Evolutionary conservation across 2,797 vertebrate species (phyloP).

Genomic region (Brachymystax lenok): DNA sequence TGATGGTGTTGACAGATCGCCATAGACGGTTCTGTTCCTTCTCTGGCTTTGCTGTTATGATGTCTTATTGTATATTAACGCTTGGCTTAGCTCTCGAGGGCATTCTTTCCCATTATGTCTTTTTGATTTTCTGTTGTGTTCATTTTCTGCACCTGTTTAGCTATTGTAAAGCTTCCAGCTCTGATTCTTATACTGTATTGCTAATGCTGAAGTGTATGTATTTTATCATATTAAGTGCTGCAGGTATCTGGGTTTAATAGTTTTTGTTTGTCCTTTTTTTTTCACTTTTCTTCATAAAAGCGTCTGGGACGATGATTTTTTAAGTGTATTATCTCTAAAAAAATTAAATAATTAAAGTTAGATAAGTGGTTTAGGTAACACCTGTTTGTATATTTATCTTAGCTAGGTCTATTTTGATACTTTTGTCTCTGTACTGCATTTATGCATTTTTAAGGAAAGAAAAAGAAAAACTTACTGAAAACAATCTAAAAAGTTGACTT

Average conservation of each 20-base stretch:
- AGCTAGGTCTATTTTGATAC: conserved; percentile 90
- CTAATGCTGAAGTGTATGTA: conserved; percentile 83
- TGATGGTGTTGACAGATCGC: conserved; percentile 70
- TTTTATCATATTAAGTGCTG: conserved; percentile 83
- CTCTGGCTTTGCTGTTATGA: conserved; percentile 72
- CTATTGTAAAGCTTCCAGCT: conserved; percentile 82
- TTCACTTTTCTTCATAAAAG: conserved; percentile 73
- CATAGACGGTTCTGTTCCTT: conserved; percentile 72
- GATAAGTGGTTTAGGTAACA: conserved; percentile 86
- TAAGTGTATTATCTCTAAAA: conserved; percentile 79
- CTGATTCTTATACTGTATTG: conserved; percentile 80
- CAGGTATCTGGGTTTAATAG: conserved; percentile 80
- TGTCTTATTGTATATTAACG: conserved; percentile 83
- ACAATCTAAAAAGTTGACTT: conserved; percentile 78
- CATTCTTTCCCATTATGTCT: conserved; percentile 67
- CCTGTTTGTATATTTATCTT: conserved; percentile 91
- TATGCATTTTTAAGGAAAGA: conserved; percentile 87
- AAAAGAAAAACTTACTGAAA: conserved; percentile 70
- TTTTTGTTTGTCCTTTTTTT: conserved; percentile 56
- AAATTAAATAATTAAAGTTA: conserved; percentile 77
- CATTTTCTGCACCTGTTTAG: conserved; percentile 74
- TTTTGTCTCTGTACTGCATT: conserved; percentile 87
- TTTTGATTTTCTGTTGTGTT: conserved; percentile 46
- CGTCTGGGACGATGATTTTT: conserved; percentile 81
- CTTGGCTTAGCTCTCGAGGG: conserved; percentile 80